A percentile compares a stretch with the other conserved stretches of the same genome.
These are phyloP conservation scores for Sarcoramphus papa DNA, from an alignment of 2,797 vertebrate species.

Conservation along the genomic window DNA sequence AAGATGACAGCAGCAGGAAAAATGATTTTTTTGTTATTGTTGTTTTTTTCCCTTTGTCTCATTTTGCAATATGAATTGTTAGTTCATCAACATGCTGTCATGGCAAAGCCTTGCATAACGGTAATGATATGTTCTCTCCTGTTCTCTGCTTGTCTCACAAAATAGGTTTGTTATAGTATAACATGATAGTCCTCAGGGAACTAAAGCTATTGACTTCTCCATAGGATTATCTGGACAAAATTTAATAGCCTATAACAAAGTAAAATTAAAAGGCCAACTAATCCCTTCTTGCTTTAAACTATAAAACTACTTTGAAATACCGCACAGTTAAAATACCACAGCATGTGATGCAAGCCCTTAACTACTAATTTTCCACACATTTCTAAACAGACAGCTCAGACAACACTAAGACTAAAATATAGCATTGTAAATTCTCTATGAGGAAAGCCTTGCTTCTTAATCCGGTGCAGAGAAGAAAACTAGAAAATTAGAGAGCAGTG, in stretches of 20 bases:
- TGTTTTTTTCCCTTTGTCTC: not conserved
- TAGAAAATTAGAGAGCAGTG: not conserved
- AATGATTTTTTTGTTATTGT: rapidly evolving
- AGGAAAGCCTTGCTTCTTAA: not conserved
- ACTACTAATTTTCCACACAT: not conserved
- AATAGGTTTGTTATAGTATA: not conserved
- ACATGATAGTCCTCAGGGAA: not conserved
- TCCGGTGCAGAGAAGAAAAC: not conserved
- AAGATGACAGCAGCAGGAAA: not conserved
- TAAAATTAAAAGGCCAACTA: not conserved
- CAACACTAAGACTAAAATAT: not conserved
- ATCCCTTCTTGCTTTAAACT: not conserved
- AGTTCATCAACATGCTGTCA: not conserved
- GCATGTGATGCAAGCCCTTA: rapidly evolving
- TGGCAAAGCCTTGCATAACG: not conserved
- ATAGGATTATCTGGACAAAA: not conserved
- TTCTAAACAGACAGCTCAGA: not conserved
- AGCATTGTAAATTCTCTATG: not conserved
- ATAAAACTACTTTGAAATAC: not conserved
- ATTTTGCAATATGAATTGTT: not conserved
- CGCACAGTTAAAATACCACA: not conserved
- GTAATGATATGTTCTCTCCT: not conserved
- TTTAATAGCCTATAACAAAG: not conserved
- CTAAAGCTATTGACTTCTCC: not conserved
- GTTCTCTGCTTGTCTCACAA: not conserved